A percentile compares a stretch with the other conserved stretches of the same genome.
Evolutionary conservation across 2,113 vertebrate species (phyloP).

Genomic region (Cyanistes caeruleus): DNA sequence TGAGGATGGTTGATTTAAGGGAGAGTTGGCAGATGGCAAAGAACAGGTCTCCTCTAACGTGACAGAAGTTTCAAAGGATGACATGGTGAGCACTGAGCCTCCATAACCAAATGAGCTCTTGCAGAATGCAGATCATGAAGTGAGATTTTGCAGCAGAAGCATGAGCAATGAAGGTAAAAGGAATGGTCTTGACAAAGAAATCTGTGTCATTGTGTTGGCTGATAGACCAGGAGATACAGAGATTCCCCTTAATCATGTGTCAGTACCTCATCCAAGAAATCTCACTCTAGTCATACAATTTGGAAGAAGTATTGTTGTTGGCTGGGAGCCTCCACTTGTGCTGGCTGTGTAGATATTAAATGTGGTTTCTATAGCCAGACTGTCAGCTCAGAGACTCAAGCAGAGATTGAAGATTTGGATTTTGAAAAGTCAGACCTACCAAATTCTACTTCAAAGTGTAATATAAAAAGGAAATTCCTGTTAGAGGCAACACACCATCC

Average conservation of each 20-base stretch:
- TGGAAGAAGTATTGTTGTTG: slow-evolving; percentile 81
- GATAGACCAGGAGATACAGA: slow-evolving; percentile 77
- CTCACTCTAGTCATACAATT: slow-evolving; percentile 84
- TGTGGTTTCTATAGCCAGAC: slow-evolving; percentile 64
- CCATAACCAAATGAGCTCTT: slow-evolving; percentile 70
- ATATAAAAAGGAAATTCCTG: slow-evolving; percentile 75
- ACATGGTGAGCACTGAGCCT: slow-evolving; percentile 69
- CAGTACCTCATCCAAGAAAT: slow-evolving; percentile 84
- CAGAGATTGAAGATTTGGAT: slow-evolving; percentile 77
- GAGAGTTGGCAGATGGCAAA: slow-evolving; percentile 84
- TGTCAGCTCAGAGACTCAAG: slow-evolving; percentile 76
- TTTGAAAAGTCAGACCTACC: slow-evolving; percentile 66
- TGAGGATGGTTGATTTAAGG: slow-evolving; percentile 86
- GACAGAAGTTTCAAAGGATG: slow-evolving; percentile 79
- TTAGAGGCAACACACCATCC: slow-evolving; percentile 74
- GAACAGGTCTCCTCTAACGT: slow-evolving; percentile 85
- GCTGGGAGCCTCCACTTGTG: slow-evolving; percentile 79
- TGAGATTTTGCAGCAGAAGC: slow-evolving; percentile 78
- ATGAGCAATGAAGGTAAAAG: slow-evolving; percentile 71
- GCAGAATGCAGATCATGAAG: slow-evolving; percentile 76
- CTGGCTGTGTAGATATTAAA: slow-evolving; percentile 76
- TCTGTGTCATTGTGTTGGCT: slow-evolving; percentile 69
- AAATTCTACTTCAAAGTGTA: slow-evolving; percentile 74
- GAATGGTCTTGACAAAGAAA: slow-evolving; percentile 46
- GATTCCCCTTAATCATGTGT: slow-evolving; percentile 74